Conservation (phyloP, 2,797 vertebrate species). For the Neosilurus hyrtlii region DNA sequence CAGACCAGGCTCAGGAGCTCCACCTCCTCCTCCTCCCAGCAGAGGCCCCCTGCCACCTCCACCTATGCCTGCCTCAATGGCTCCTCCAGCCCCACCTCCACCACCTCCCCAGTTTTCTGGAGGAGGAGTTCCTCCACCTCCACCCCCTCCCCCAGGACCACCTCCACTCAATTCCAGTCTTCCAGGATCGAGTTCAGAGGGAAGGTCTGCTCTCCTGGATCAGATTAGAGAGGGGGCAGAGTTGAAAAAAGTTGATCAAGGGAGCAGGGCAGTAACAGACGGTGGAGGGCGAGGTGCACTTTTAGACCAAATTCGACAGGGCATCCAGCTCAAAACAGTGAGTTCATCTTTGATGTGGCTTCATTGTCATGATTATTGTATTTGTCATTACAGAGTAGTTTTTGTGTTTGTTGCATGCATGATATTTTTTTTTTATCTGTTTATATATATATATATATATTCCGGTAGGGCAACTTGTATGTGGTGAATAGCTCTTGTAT, state of each 20-base stretch:
- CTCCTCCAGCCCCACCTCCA: conserved; percentile 27
- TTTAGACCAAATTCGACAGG: conserved; percentile 95
- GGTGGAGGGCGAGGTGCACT: conserved; percentile 84
- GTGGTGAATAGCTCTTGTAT: too few species aligned
- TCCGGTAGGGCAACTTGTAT: too few species aligned
- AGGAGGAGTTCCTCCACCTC: conserved; percentile 71
- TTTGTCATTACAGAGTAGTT: neutral
- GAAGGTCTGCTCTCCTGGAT: conserved; percentile 85
- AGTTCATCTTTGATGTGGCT: conserved; percentile 59
- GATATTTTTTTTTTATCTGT: too few species aligned
- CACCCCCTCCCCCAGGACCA: conserved; percentile 70
- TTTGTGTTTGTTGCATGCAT: too few species aligned
- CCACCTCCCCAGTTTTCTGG: conserved; percentile 50
- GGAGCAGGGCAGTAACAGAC: conserved; percentile 78
- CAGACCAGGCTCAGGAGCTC: conserved; percentile 75
- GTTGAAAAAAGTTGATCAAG: conserved; percentile 93
- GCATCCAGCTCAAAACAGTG: conserved; percentile 90
- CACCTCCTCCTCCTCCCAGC: conserved; percentile 81
- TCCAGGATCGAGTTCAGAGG: conserved; percentile 73
- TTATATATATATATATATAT: too few species aligned
- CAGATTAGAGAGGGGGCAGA: conserved; percentile 91
- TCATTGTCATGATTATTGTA: neutral
- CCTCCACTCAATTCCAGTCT: conserved; percentile 70
- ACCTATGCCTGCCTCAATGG: conserved; percentile 59
- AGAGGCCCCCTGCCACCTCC: conserved; percentile 64